phyloP scores from a whole-genome alignment of 2,888 invertebrate genomes.

The Pyralis farinalis region DNA sequence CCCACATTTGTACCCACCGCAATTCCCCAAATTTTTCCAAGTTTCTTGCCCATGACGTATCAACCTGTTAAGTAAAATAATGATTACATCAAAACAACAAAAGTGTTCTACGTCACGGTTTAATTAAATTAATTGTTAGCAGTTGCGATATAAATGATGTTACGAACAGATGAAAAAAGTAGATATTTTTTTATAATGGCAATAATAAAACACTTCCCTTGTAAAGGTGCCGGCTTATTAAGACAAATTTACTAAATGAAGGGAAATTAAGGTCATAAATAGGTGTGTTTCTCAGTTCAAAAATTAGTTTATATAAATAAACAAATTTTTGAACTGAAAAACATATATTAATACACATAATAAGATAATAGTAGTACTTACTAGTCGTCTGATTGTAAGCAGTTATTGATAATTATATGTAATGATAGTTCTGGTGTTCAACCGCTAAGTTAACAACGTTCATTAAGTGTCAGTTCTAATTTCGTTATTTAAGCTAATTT shows the following conservation, averaged over 20 bases:
- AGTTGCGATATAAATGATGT: slow-evolving; percentile 75
- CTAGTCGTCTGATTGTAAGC: too few relatives aligned
- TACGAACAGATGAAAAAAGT: slow-evolving; percentile 54
- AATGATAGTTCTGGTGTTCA: too few relatives aligned
- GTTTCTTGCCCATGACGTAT: slow-evolving; percentile 29
- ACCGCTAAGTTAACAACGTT: too few relatives aligned
- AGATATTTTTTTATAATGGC: slow-evolving; percentile 64
- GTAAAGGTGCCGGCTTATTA: slow-evolving; percentile 31
- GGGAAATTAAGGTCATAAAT: too few relatives aligned
- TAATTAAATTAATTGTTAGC: slow-evolving; percentile 78
- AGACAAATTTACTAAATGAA: slow-evolving; percentile 20
- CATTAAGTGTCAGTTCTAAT: too few relatives aligned
- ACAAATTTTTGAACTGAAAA: too few relatives aligned
- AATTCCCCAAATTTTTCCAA: slow-evolving; percentile 11
- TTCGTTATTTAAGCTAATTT: too few relatives aligned
- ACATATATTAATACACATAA: too few relatives aligned
- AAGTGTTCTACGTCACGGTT: slow-evolving; percentile 50
- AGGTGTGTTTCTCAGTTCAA: too few relatives aligned
- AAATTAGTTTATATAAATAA: too few relatives aligned
- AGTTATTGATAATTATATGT: too few relatives aligned
- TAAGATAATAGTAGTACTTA: too few relatives aligned
- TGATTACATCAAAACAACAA: slow-evolving; percentile 56
- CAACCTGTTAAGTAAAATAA: slow-evolving; percentile 46
- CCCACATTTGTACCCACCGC: not conserved
- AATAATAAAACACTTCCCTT: slow-evolving; percentile 76